Base-by-base conservation (phyloP, 2,113 vertebrate genomes). In the Cyprinodon tularosa region DNA sequence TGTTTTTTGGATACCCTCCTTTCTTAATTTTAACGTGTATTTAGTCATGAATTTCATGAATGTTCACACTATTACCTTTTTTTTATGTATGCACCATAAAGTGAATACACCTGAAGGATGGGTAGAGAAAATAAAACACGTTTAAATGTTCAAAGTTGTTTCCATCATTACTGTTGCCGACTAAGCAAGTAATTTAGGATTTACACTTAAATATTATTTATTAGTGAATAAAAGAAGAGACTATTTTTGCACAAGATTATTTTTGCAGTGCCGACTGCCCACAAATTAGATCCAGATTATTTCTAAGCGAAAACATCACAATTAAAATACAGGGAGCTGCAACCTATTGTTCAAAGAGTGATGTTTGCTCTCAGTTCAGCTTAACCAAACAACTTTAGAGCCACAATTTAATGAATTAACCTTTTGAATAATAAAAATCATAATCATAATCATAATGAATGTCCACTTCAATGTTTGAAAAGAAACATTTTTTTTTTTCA, bases 151-250 rank as follows among this genome's bases (percentile, higher is more conserved):
- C 42, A 36, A 62, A 59, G 68, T 81, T 81, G 53, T 84, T 83
- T 80, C 65, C 67, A 71, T 37, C 37, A 71, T 75, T 74, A 45
- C 72, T 68, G 29, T 57, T 62, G 36, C 6, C 12, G 17, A 74
- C 14, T 64, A 70, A 47, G 57, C 50, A 48, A 77, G 64, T 74
- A 62, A 77, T 80, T 82, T 62, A 42, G 66, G 63, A 76, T 65
- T 36, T 63, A 84, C 57, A 76, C 67, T 82, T 62, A 83, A 77
- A 83, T 74, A 82, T 83, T 90, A 88, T 85, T 79, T 81, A 64
- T 57, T 75, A 42, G 81, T 77, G 83, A 76, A 80, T 90, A 85
- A 91, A 90, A 80, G 13, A 4, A 78, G 62, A 71, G 76, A 29
- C 29, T 29, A 29, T 29, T 29, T 29, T 29, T 29, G 29, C 29